Base-by-base conservation (phyloP, 1,140 invertebrate species). In the Uloborus diversus region DNA sequence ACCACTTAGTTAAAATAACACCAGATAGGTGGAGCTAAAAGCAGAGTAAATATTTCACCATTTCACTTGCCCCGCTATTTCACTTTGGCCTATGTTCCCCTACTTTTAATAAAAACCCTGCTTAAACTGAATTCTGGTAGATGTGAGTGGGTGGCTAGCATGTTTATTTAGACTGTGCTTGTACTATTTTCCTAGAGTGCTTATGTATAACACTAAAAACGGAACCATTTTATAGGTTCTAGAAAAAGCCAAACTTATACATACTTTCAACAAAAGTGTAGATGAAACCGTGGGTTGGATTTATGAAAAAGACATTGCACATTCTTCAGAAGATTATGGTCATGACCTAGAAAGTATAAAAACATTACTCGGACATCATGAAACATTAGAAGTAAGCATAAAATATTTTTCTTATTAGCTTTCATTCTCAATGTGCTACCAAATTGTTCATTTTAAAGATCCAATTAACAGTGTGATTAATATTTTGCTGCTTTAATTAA, bases 231-330 rank as follows among this genome's bases (percentile, higher is more conserved):
- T 82, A 5, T 75, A 87, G 86, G 95, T 94, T 5, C 85, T 98
- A 17, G 91, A 92, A 1, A 95, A 95, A 25, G 96, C 95, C 3
- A 94, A 96, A 83, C 93, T 95, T 86, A 94, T 97, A 4, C 88
- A 90, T 82, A 84, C 95, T 76, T 97, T 97, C 85, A 95, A 97
- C 84, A 89, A 94, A 33, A 93, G 93, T 13, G 95, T 94, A 0
- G 95, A 97, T 84, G 96, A 97, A 85, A 94, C 95, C 0, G 90
- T 92, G 81, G 94, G 96, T 84, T 97, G 96, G 95, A 97, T 97
- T 94, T 87, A 91, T 25, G 95, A 97, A 86, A 97, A 97, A 87
- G 91, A 81, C 25, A 85, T 87, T 61, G 83, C 89, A 27, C 94
- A 96, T 71, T 91, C 90, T 13, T 91, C 92, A 17, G 61, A 81